Base-by-base conservation (phyloP, 2,797 vertebrate genomes). In the Ctenopoma kingsleyae region DNA sequence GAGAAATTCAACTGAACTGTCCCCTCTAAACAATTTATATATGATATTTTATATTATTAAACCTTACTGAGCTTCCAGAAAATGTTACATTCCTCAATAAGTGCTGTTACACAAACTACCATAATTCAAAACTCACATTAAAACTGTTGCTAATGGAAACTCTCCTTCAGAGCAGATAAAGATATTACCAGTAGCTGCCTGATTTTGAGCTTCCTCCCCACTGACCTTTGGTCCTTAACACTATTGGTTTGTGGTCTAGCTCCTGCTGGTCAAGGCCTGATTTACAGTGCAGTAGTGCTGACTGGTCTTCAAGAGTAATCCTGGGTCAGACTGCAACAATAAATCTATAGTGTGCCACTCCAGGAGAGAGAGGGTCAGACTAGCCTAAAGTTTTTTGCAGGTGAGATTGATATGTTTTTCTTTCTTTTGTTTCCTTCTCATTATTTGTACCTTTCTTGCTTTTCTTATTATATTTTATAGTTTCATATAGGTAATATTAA, bases 221-320 rank as follows among this genome's bases (percentile, higher is more conserved):
- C 54, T 84, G 75, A 90, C 82, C 87, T 90, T 74, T 89, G 80
- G 82, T 81, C 77, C 51, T 67, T 43, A 66, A 79, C 74, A 73
- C 72, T 61, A 57, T 35, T 67, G 83, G 63, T 61, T 60, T 44
- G 57, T 63, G 66, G 67, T 75, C 23, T 69, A 66, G 65, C 67
- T 90, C 80, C 83, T 88, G 76, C 76, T 76, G 68, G 62, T 57
- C 55, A 73, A 41, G 30, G 59, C 46, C 50, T 89, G 87, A 93
- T 92, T 93, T 90, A 91, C 74, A 76, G 78, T 47, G 12, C 83
- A 72, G 86, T 77, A 84, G 85, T 82, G 81, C 61, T 74, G 76
- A 80, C 78, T 74, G 64, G 63, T 78, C 80, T 82, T 82, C 72
- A 43, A 59, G 58, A 76, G 63, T 86, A 82, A 90, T 82, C 80